A percentile compares a stretch with the other conserved stretches of the same genome.
Conservation (phyloP, 2,797 vertebrate genomes). For the Protosalanx chinensis region DNA sequence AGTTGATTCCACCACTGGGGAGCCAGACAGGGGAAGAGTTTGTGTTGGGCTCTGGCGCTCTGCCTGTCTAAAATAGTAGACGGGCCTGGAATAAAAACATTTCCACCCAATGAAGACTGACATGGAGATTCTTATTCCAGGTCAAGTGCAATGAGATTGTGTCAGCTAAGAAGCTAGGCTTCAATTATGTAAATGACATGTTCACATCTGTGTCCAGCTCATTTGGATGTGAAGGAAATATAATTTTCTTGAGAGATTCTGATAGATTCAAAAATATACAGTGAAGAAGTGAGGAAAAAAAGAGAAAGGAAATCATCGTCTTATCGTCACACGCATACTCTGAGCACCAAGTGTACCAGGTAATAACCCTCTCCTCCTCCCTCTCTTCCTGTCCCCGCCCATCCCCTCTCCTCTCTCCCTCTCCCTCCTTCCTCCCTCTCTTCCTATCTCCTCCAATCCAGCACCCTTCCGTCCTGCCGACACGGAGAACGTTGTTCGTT, state of each 20-base stretch:
- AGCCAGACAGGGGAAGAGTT: no score
- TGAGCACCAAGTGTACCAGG: not conserved
- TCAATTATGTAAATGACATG: constrained; percentile 32
- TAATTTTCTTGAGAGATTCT: constrained; percentile 15
- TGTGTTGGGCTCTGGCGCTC: no score
- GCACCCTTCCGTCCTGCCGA: constrained; percentile 76
- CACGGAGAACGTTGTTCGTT: constrained; percentile 83
- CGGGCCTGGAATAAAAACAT: not conserved
- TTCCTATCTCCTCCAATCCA: constrained; percentile 31
- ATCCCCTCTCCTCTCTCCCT: not conserved
- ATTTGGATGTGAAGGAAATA: constrained; percentile 4
- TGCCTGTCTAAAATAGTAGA: not conserved
- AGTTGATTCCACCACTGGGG: no score
- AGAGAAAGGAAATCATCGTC: not conserved
- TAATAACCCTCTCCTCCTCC: not conserved
- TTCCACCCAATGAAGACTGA: not conserved
- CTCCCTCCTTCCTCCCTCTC: not conserved
- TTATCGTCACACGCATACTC: not conserved
- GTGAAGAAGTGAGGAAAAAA: constrained; percentile 2
- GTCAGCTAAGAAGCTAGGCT: constrained; percentile 21
- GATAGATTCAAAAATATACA: constrained; percentile 23
- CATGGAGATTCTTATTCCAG: constrained; percentile 8
- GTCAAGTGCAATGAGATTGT: constrained; percentile 10
- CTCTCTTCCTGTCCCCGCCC: not conserved
- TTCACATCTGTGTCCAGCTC: constrained; percentile 33